These are phyloP conservation scores for Notospermus geniculatus DNA, from an alignment of 1,140 invertebrate genomes.

Conservation along the genomic window DNA sequence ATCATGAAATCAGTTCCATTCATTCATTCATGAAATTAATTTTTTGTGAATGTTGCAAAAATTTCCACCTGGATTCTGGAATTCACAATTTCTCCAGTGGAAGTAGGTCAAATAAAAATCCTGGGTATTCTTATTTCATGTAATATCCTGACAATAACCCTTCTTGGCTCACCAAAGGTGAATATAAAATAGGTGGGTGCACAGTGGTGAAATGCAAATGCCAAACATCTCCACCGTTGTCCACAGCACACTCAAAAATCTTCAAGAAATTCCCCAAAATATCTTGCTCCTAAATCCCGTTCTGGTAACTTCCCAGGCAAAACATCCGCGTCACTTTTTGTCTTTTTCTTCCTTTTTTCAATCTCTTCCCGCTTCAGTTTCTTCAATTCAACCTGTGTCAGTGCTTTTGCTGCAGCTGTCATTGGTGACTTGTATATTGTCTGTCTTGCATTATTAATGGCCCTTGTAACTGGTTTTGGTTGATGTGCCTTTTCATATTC, in stretches of 20 bases:
- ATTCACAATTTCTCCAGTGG: too few species aligned
- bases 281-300: conserved; percentile 33
- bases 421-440: conserved; percentile 6
- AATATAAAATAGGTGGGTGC: too few species aligned
- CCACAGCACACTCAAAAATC: background rate
- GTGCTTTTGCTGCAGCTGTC: conserved; percentile 8
- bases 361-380: conserved; percentile 22
- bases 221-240: too few species aligned
- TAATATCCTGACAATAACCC: too few species aligned
- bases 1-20: too few species aligned
- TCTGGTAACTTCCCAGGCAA: conserved; percentile 21
- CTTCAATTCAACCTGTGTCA: conserved; percentile 28
- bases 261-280: conserved; percentile 38
- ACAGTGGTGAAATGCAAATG: too few species aligned
- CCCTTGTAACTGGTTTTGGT: conserved; percentile 31
- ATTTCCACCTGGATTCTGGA: too few species aligned
- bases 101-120: too few species aligned
- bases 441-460: conserved; percentile 26
- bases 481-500: conserved; percentile 35
- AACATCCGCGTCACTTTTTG: conserved; percentile 2
- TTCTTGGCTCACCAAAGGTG: too few species aligned
- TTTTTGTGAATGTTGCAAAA: too few species aligned
- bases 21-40: too few species aligned
- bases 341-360: conserved; percentile 19
- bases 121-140: too few species aligned